These are phyloP conservation scores for Acrobasis repandana DNA, from an alignment of 2,888 invertebrate species.

Conservation along the genomic window DNA sequence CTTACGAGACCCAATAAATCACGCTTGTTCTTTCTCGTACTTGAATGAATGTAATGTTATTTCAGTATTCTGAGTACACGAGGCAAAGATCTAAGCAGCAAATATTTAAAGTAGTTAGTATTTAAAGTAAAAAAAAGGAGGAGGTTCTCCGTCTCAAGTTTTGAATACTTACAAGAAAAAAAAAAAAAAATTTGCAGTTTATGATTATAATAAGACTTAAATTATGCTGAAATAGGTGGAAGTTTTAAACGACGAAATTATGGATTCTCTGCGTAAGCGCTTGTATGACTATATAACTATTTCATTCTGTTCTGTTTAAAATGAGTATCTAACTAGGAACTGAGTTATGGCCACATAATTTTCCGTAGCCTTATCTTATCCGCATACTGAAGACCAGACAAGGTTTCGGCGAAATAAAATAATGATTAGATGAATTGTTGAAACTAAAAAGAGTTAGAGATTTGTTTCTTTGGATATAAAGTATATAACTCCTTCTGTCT, in stretches of 20 bases:
- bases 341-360: constrained; percentile 21
- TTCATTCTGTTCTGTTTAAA: not conserved
- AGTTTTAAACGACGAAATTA: not conserved
- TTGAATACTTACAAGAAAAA: too few relatives aligned
- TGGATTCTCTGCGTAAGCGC: not conserved
- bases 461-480: too few relatives aligned
- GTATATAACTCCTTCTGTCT: too few relatives aligned
- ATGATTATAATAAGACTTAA: too few relatives aligned
- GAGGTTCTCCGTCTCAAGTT: too few relatives aligned
- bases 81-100: not conserved
- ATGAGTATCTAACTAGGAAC: constrained; percentile 7
- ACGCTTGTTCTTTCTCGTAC: constrained; percentile 13
- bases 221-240: not conserved
- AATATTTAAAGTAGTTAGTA: not conserved
- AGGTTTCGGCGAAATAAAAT: not conserved
- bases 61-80: too few relatives aligned
- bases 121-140: too few relatives aligned
- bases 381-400: constrained; percentile 1
- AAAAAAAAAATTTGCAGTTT: too few relatives aligned
- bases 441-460: too few relatives aligned
- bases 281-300: not conserved
- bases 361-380: constrained; percentile 31
- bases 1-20: constrained; percentile 48
- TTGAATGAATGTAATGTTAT: not conserved
- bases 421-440: not conserved